Base-by-base conservation (phyloP, 1,140 invertebrate species). In the Monochamus saltuarius region DNA sequence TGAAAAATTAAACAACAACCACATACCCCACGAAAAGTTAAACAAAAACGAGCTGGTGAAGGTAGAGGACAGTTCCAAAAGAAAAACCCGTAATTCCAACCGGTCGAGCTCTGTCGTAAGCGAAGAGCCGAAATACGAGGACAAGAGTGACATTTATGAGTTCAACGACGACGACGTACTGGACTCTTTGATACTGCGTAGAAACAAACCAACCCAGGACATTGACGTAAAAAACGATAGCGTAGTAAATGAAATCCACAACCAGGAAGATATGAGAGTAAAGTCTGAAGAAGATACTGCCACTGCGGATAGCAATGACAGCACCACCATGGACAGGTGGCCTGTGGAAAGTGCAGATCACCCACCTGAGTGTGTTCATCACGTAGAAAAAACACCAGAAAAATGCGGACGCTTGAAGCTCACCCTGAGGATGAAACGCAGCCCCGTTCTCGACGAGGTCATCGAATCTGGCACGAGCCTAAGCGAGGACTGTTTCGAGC, bases 381-480 rank as follows among this genome's bases (percentile, higher is more conserved):
- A 13, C 1, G 58, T 42, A 29, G 59, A 69, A 39, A 67, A 68
- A 57, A 74, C 75, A 8, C 73, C 74, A 8, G 73, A 74, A 59
- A 73, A 72, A 40, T 69, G 73, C 43, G 83, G 87, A 13, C 81
- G 88, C 10, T 76, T 93, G 11, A 92, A 93, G 68, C 70, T 95
- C 37, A 94, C 90, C 1, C 74, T 95, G 11, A 81, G 91, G 4
- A 90, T 94, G 84, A 92, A 92, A 73, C 84, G 91, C 17, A 92
- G 90, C 49, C 91, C 91, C 1, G 86, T 92, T 56, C 73, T 92
- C 11, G 91, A 94, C 70, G 91, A 94, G 65, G 85, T 91, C 0
- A 89, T 92, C 61, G 90, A 93, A 74, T 88, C 89, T 10, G 90
- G 90, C 7, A 89, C 84, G 29, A 87, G 84, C 69, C 75, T 88